Base-by-base conservation (phyloP, 2,113 vertebrate species). In the Ploceus nigricollis region DNA sequence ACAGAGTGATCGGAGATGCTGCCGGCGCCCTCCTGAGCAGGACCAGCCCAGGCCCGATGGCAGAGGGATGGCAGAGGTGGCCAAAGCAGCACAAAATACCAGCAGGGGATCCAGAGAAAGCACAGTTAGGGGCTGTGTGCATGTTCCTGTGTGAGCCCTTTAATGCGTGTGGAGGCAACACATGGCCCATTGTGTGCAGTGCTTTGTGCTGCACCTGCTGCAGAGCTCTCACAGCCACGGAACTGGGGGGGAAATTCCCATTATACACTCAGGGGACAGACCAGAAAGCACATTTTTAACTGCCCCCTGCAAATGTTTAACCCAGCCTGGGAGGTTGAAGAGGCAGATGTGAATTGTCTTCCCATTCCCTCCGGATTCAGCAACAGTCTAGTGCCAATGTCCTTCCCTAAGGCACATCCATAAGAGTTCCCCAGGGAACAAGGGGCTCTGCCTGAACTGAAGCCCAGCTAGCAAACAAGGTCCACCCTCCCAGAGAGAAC, bases 131-230 rank as follows among this genome's bases (percentile, higher is more conserved):
- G 31, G 15, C 11, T 10, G 39, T 0, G 10, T 9, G 11, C 13
- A 3, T 0, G 9, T 13, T 56, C 56, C 58, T 10, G 15, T 7
- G n/a, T 9, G 42, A 68, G 15, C 71, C 44, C 61, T 8, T 20
- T 15, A 15, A 5, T 2, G 16, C 22, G 23, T 0, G 0, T 3
- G 22, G 63, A 57, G 33, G 53, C 19, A 50, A 18, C 2, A 0
- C 4, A 7, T 6, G 31, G 30, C 30, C 1, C 1, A 2, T 2
- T 1, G 30, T 6, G 20, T 1, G 0, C 0, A 1, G 7, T 10
- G 33, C 37, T 82, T 76, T 4, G 9, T 35, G 19, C 37, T 28
- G 24, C 11, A 15, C 69, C 45, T 50, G 44, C 54, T 66, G 17
- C 15, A 39, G 47, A 3, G 11, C 64, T 66, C 63, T 50, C 51